phyloP scores from a whole-genome alignment of 2,113 vertebrate species.

The Colossoma macropomum region DNA sequence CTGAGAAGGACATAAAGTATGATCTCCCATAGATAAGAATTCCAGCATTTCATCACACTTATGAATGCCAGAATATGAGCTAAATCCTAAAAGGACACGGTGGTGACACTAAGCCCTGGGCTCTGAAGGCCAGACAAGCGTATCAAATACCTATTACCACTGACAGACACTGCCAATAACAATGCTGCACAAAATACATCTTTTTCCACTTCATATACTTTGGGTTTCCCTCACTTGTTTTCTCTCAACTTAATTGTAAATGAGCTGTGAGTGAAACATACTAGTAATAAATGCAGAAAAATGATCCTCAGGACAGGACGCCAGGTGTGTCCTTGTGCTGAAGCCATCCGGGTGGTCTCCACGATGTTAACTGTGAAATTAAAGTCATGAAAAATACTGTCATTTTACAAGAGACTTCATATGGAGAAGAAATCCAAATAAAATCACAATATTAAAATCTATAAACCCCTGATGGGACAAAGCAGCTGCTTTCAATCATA shows the following conservation, averaged over 20 bases:
- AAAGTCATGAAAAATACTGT: constrained; percentile 21
- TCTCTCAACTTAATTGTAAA: background rate
- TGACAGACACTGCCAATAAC: background rate
- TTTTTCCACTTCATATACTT: too few species aligned
- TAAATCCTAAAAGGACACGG: constrained; percentile 45
- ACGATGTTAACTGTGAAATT: constrained; percentile 51
- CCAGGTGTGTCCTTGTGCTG: constrained; percentile 51
- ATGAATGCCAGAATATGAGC: constrained; percentile 13
- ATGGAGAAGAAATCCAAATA: background rate
- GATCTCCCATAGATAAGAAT: constrained; percentile 57
- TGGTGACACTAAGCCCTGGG: background rate
- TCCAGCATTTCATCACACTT: constrained; percentile 60
- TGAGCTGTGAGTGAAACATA: constrained; percentile 52
- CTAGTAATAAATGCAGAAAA: constrained; percentile 65
- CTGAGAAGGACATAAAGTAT: constrained; percentile 69
- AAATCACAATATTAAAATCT: too few species aligned
- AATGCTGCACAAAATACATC: background rate
- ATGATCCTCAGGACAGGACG: constrained; percentile 62
- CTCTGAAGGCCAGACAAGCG: background rate
- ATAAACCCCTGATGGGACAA: too few species aligned
- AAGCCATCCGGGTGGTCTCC: constrained; percentile 65
- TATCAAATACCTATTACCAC: background rate
- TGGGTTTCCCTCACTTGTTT: background rate
- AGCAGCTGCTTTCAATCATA: too few species aligned
- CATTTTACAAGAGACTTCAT: background rate